Evolutionary conservation across 1,140 invertebrate species (phyloP), one percentile per base, ranked within the genome.

Genomic region (Drosophila eugracilis): DNA sequence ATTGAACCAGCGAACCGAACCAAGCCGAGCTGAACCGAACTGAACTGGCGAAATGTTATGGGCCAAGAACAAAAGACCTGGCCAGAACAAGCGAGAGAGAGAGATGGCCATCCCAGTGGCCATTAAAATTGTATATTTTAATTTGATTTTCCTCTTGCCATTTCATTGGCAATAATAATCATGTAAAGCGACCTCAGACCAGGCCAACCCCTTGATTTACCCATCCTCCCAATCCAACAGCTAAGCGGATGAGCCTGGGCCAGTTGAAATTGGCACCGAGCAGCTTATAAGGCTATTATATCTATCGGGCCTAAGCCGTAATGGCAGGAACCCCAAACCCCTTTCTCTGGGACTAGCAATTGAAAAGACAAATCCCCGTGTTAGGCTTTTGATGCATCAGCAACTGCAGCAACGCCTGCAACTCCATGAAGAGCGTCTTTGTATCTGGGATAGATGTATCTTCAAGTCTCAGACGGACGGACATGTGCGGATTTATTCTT

Each of bases 41-140:
- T 63, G 32, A 32, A 39, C 62, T 60, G 49, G 76, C 63, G 54
- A 83, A 77, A 41, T 48, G 44, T 79, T 63, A 60, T 80, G 81
- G 73, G 60, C 52, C 81, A 81, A 86, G 83, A 86, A 86, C 81
- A 86, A 86, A 81, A 78, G 81, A 39, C 57, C 54, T 30, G 60
- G 36, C 45, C 49, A 12, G 17, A 44, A 26, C n/a, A n/a, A n/a
- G n/a, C n/a, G n/a, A n/a, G n/a, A n/a, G n/a, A n/a, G n/a, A n/a
- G n/a, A n/a, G n/a, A n/a, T n/a, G 14, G 45, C 12, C 36, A 36
- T 50, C 55, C 36, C 78, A 74, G 63, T 81, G 81, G 77, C 76
- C 77, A 86, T 86, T 86, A 86, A 86, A 81, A 81, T 67, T 86
- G 73, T 88, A 86, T 88, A 86, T 86, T 86, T 86, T 86, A 86